Evolutionary conservation across 2,888 invertebrate species (phyloP).

Genomic region (Orchesella flavescens): DNA sequence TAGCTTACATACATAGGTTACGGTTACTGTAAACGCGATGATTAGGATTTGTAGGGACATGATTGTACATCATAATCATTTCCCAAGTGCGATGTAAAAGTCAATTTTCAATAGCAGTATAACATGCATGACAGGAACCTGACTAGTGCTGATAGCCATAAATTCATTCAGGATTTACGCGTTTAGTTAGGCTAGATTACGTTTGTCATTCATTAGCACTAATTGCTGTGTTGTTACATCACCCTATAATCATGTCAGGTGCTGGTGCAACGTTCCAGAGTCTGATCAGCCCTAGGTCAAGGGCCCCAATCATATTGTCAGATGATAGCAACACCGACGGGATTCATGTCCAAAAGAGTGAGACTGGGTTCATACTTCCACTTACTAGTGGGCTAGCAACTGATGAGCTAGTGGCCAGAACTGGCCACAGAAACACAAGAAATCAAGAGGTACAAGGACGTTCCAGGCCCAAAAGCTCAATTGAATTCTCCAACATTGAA

Average conservation of each 20-base stretch:
- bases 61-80: too few relatives aligned
- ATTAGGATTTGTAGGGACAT: too few relatives aligned
- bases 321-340: constrained; percentile 63
- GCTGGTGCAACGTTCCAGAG: constrained; percentile 67
- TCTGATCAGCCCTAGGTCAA: constrained; percentile 71
- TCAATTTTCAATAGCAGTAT: too few relatives aligned
- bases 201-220: not conserved
- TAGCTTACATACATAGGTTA: not conserved
- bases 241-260: constrained; percentile 46
- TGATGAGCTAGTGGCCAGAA: constrained; percentile 27
- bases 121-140: too few relatives aligned
- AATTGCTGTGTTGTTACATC: constrained; percentile 9
- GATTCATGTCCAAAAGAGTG: constrained; percentile 31
- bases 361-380: constrained; percentile 37
- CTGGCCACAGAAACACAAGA: not conserved
- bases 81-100: too few relatives aligned
- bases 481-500: constrained; percentile 43
- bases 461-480: constrained; percentile 61
- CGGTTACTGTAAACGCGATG: not conserved
- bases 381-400: constrained; percentile 46
- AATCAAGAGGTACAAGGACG: constrained; percentile 57
- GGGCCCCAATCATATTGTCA: constrained; percentile 69
- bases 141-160: too few relatives aligned
- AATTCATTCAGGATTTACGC: too few relatives aligned
- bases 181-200: too few relatives aligned